Evolutionary conservation across 2,888 invertebrate species (phyloP).

Genomic region (Rhamnusium bicolor): DNA sequence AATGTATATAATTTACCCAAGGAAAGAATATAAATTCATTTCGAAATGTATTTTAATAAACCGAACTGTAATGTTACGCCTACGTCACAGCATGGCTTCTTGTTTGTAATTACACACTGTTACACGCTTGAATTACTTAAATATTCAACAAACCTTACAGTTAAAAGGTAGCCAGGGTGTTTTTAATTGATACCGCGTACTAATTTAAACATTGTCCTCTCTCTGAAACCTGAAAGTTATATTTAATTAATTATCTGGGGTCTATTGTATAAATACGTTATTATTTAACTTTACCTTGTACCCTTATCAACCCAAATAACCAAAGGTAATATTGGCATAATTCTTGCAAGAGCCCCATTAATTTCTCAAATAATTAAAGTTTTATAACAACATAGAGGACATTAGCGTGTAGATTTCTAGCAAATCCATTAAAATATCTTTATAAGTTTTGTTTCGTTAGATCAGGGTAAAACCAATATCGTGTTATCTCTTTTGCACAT

Average conservation of each 20-base stretch:
- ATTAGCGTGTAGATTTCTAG: background rate
- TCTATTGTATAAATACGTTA: conserved; percentile 9
- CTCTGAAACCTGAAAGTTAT: conserved; percentile 5
- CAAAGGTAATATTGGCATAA: background rate
- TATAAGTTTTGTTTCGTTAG: background rate
- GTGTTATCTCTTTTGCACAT: too few species aligned
- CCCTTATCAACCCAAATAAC: conserved; percentile 13
- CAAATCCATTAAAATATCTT: background rate
- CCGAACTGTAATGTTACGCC: background rate
- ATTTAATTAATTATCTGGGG: conserved; percentile 28
- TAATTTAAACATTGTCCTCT: conserved; percentile 17
- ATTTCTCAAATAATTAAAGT: background rate
- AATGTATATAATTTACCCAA: background rate
- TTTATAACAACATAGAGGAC: background rate
- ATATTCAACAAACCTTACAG: conserved; percentile 2
- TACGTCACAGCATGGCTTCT: conserved; percentile 6
- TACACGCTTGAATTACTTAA: conserved; percentile 26
- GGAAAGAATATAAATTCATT: background rate
- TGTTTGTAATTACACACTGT: conserved; percentile 26
- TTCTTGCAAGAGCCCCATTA: background rate
- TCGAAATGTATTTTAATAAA: conserved; percentile 23
- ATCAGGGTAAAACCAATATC: too few species aligned
- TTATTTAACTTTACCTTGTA: conserved; percentile 22
- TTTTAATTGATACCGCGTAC: conserved; percentile 27
- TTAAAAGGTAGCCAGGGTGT: conserved; percentile 16